phyloP scores from a whole-genome alignment of 1,140 invertebrate species.

The Drosophila pruinosa region DNA sequence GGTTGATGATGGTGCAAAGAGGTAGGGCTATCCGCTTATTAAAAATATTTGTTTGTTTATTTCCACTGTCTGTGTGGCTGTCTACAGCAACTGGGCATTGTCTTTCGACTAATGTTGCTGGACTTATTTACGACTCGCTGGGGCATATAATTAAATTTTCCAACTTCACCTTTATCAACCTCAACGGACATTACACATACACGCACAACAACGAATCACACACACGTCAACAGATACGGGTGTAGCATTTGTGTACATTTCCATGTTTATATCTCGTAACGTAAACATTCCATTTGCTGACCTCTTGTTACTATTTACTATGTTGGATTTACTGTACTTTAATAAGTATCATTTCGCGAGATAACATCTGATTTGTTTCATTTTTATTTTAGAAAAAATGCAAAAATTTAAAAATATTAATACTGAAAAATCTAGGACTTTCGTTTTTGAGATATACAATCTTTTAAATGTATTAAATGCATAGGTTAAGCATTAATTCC shows the following conservation, averaged over 20 bases:
- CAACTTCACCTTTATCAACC: constrained; percentile 41
- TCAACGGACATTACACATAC: constrained; percentile 27
- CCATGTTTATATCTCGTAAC: not conserved
- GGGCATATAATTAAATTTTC: constrained; percentile 69
- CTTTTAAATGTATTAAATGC: too few relatives aligned
- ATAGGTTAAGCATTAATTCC: too few relatives aligned
- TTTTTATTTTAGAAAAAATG: too few relatives aligned
- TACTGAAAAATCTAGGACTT: too few relatives aligned
- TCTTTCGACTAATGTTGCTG: constrained; percentile 37
- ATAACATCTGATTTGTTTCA: too few relatives aligned
- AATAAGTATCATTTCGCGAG: not conserved
- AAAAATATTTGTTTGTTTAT: constrained; percentile 68
- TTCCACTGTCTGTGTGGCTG: constrained; percentile 44
- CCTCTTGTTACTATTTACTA: not conserved
- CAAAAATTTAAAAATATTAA: too few relatives aligned
- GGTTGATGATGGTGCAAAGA: not conserved
- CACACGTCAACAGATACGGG: constrained; percentile 9
- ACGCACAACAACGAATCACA: not conserved
- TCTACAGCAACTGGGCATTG: constrained; percentile 45
- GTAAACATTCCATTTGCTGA: not conserved
- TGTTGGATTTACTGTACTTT: not conserved
- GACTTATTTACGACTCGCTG: constrained; percentile 61
- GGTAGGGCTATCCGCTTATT: constrained; percentile 51
- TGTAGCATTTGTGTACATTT: not conserved
- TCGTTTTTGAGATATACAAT: too few relatives aligned